Base-by-base conservation (phyloP, 2,113 vertebrate species). In the Dicentrarchus labrax region DNA sequence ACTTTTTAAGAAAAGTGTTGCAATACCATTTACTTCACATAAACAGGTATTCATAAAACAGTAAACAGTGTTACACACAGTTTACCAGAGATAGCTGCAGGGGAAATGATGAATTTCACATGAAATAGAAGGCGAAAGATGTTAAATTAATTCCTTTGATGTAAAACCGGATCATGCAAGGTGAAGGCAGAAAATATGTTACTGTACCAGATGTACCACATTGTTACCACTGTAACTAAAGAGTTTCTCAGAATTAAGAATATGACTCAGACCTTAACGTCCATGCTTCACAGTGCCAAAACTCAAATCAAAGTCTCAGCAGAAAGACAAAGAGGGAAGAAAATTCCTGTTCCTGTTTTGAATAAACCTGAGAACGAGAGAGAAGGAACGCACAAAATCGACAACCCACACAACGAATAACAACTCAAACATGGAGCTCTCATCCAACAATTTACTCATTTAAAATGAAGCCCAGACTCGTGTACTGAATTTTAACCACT, bases 341-440 rank as follows among this genome's bases (percentile, higher is more conserved):
- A 72, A 79, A 66, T 41, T 76, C 39, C 12, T 57, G 54, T 68
- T 82, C 68, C 21, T 69, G 54, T 68, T 71, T 47, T 69, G 36
- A 65, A 59, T 76, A 76, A 88, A 84, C 57, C 38, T 61, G 43
- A 47, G 57, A 71, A 50, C 22, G 6, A 69, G 50, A 69, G 50
- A 86, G 19, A 59, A 69, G 48, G 68, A 78, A 88, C 15, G 53
- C 77, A 66, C 53, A 83, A 74, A 78, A 83, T 72, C 81, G 84
- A 80, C 48, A 84, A 73, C 68, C 70, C 36, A 62, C 78, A 86
- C 22, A 72, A 57, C 43, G 68, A 51, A 24, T 51, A 62, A 71
- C 56, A 67, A 67, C 47, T 53, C 70, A 78, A 84, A 84, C 8
- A 61, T 21, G 53, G 43, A 72, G 22, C 59, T 43, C n/a, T 56